These are phyloP conservation scores for Monoplex corrugatus DNA, from an alignment of 2,888 invertebrate species.

Conservation along the genomic window DNA sequence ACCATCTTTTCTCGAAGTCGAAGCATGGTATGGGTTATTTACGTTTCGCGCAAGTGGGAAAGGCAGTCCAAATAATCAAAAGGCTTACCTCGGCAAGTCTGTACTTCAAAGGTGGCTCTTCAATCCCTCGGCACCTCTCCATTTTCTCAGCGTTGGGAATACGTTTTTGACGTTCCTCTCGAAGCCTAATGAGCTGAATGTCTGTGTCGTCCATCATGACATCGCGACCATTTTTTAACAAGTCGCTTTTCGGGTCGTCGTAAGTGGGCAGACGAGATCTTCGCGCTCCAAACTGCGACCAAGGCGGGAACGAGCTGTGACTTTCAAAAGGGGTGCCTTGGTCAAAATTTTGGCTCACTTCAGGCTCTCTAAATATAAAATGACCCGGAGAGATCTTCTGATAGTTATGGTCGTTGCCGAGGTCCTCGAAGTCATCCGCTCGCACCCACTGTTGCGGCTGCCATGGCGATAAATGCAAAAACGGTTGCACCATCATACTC, in stretches of 20 bases:
- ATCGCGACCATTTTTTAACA: neutral
- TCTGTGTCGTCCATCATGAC: neutral
- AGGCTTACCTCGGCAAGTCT: conserved; percentile 8
- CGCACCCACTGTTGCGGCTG: neutral
- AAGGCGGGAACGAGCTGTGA: too few species aligned
- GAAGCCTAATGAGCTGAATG: neutral
- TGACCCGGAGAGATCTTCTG: too few species aligned
- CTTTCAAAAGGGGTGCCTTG: too few species aligned
- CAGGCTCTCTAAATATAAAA: too few species aligned
- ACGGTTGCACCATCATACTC: neutral
- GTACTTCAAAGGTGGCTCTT: neutral
- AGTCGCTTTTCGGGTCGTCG: neutral
- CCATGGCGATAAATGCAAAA: conserved; percentile 23
- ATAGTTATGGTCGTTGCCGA: too few species aligned
- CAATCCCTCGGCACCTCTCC: neutral
- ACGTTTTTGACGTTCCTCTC: neutral
- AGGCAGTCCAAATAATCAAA: too few species aligned
- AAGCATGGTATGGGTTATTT: too few species aligned
- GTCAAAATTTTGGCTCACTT: too few species aligned
- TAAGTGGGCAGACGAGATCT: neutral
- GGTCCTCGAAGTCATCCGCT: neutral
- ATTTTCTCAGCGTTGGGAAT: neutral
- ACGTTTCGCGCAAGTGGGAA: too few species aligned
- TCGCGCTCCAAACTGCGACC: too few species aligned
- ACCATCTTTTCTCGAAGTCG: too few species aligned